A percentile compares a stretch with the other conserved stretches of the same genome.
These are phyloP conservation scores for Argya squamiceps DNA, from an alignment of 2,797 vertebrate species.

Conservation along the genomic window DNA sequence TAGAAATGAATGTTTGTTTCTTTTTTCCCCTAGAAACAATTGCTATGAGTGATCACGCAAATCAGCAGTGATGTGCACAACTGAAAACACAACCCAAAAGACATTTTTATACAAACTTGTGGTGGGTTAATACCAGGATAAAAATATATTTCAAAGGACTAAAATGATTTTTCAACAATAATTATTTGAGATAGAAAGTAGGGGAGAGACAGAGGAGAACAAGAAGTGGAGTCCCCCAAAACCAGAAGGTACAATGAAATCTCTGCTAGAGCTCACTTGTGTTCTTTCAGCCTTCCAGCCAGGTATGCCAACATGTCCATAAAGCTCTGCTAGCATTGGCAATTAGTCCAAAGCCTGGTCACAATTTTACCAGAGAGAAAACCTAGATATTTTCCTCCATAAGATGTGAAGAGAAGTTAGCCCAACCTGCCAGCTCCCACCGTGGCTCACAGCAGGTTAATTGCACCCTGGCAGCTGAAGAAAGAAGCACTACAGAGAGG, in stretches of 20 bases:
- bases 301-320: not conserved
- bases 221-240: not conserved
- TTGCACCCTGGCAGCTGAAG: not conserved
- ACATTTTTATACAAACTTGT: not conserved
- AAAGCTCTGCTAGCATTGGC: not conserved
- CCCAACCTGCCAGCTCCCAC: rapidly evolving
- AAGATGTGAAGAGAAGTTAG: not conserved
- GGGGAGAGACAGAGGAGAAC: not conserved
- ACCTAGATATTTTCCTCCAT: not conserved
- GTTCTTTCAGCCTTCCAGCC: not conserved
- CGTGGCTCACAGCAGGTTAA: not conserved
- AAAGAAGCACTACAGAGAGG: not conserved
- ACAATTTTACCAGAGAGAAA: not conserved
- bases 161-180: not conserved
- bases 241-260: not conserved
- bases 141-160: not conserved
- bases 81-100: not conserved
- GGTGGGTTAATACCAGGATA: not conserved
- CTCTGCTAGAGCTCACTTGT: not conserved
- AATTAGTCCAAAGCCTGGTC: not conserved
- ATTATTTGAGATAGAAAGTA: not conserved
- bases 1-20: not conserved
- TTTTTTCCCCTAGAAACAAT: not conserved
- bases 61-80: not conserved
- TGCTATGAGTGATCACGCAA: rapidly evolving